Evolutionary conservation across 2,113 vertebrate species (phyloP).

Genomic region (Falco punctatus): DNA sequence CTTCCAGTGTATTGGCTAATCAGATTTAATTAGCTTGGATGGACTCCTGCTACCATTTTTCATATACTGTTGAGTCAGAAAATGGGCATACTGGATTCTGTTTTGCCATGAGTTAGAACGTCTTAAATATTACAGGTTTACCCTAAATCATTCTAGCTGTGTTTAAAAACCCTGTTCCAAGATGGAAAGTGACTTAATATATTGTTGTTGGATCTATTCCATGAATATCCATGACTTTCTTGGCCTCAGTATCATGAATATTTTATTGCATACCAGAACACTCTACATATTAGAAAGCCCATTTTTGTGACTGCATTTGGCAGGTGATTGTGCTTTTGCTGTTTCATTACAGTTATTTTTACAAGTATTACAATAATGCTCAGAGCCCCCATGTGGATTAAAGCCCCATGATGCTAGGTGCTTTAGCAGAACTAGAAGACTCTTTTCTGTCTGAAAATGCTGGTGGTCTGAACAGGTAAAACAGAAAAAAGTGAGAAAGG

Average conservation of each 20-base stretch:
- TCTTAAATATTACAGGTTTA: constrained; percentile 3
- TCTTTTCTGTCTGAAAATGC: not conserved
- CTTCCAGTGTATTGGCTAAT: constrained; percentile 12
- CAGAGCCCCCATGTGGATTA: not conserved
- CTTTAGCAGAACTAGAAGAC: not conserved
- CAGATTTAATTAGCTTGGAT: not conserved
- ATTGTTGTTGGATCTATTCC: constrained; percentile 49
- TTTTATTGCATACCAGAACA: constrained; percentile 38
- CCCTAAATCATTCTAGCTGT: not conserved
- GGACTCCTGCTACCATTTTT: not conserved
- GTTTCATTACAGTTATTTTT: constrained; percentile 43
- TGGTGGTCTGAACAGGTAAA: not conserved
- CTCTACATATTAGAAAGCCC: not conserved
- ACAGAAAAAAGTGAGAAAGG: not conserved
- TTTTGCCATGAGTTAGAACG: not conserved
- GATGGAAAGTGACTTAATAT: constrained; percentile 43
- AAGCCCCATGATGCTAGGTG: not conserved
- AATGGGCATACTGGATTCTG: not conserved
- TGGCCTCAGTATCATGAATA: constrained; percentile 40
- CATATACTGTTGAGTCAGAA: not conserved
- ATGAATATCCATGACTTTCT: constrained; percentile 48
- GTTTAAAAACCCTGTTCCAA: not conserved
- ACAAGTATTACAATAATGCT: not conserved
- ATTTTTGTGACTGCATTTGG: constrained; percentile 35
- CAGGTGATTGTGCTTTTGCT: constrained; percentile 34